Evolutionary conservation across 1,140 invertebrate species (phyloP).

Genomic region (Chironomus striatipennis): DNA sequence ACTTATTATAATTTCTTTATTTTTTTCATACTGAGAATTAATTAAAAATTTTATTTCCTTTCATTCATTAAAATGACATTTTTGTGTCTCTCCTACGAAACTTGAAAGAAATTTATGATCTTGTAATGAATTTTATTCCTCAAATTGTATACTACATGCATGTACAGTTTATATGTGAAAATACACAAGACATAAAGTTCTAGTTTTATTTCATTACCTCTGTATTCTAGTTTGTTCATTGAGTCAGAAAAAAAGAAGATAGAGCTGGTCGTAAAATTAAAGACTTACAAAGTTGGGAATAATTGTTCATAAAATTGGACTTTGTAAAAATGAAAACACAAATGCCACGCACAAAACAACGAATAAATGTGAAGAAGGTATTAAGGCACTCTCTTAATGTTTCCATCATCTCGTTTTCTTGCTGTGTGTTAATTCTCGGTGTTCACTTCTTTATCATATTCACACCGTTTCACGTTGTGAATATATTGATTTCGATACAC

Average conservation of each 20-base stretch:
- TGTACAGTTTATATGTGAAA: neutral
- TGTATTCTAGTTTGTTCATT: neutral
- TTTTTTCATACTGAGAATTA: too few relatives aligned
- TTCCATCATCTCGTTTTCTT: neutral
- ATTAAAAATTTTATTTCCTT: too few relatives aligned
- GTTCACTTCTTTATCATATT: too few relatives aligned
- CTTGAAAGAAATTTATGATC: neutral
- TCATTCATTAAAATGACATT: too few relatives aligned
- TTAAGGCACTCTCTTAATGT: neutral
- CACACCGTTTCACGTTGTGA: too few relatives aligned
- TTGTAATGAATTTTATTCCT: conserved; percentile 8
- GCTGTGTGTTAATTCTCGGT: neutral
- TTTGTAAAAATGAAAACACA: neutral
- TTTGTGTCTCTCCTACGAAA: too few relatives aligned
- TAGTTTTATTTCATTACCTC: neutral
- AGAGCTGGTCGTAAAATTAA: neutral
- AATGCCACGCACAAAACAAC: neutral
- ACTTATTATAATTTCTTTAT: too few relatives aligned
- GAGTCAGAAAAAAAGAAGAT: neutral
- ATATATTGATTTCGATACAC: too few relatives aligned
- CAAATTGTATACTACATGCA: neutral
- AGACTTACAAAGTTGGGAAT: neutral
- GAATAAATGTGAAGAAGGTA: neutral
- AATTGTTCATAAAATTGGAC: conserved; percentile 9
- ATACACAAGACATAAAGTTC: neutral